Evolutionary conservation across 2,797 vertebrate species (phyloP).

Genomic region (Galagoides demidoff): DNA sequence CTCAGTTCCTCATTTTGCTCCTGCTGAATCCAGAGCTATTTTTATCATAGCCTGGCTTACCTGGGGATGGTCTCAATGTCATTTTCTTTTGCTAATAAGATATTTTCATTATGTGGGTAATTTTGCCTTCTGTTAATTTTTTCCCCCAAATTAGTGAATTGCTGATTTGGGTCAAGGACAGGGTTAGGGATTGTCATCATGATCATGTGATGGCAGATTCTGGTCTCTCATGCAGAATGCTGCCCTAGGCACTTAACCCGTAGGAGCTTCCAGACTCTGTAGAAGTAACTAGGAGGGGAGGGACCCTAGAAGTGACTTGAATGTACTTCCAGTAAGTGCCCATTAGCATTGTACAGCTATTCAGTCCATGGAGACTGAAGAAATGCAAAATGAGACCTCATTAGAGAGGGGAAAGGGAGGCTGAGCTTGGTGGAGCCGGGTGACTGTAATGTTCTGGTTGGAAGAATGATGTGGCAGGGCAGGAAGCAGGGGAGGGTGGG

Average conservation of each 20-base stretch:
- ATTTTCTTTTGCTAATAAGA: not conserved
- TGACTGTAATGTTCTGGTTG: not conserved
- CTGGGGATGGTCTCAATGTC: not conserved
- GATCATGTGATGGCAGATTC: not conserved
- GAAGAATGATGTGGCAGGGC: not conserved
- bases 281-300: not conserved
- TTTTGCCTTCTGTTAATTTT: not conserved
- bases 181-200: not conserved
- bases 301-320: not conserved
- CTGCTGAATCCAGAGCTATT: not conserved
- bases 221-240: not conserved
- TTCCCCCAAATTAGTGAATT: not conserved
- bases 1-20: constrained; percentile 59
- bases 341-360: not conserved
- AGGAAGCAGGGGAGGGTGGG: not conserved
- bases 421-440: not conserved
- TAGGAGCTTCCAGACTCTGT: not conserved
- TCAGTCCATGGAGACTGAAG: not conserved
- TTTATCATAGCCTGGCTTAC: constrained; percentile 11
- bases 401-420: not conserved
- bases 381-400: not conserved
- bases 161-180: not conserved
- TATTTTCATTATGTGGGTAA: not conserved
- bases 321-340: not conserved
- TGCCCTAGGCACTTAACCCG: not conserved